phyloP scores from a whole-genome alignment of 2,888 invertebrate species.

The Hypolimnas misippus region DNA sequence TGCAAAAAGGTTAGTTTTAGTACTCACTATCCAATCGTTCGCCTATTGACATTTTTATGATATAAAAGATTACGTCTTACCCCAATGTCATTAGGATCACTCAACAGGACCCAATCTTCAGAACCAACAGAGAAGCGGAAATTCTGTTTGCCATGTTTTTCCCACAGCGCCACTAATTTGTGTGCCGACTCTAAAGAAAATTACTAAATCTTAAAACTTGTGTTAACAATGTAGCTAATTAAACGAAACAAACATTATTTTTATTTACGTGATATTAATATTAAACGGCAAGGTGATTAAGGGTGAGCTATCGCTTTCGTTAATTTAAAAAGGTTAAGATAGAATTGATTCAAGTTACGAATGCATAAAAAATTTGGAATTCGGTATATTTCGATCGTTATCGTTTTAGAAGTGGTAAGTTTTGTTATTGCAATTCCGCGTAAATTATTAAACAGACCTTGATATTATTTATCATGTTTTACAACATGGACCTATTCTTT shows the following conservation, averaged over 20 bases:
- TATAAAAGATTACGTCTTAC: constrained; percentile 39
- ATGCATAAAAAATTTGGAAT: too few relatives aligned
- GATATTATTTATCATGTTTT: too few relatives aligned
- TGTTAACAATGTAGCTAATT: not conserved
- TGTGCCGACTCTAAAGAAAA: constrained; percentile 3
- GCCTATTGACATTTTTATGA: not conserved
- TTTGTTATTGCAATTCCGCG: too few relatives aligned
- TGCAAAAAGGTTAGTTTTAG: not conserved
- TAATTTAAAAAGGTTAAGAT: constrained; percentile 3
- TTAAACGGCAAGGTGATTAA: not conserved
- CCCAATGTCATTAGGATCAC: constrained; percentile 51
- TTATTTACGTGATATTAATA: not conserved
- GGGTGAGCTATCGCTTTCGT: too few relatives aligned
- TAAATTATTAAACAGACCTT: too few relatives aligned
- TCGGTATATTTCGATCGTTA: too few relatives aligned
- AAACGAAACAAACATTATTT: not conserved
- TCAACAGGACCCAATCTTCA: constrained; percentile 52
- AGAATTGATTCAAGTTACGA: too few relatives aligned
- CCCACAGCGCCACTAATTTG: constrained; percentile 49
- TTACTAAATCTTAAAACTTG: constrained; percentile 14
- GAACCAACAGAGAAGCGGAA: constrained; percentile 51
- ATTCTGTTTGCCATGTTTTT: constrained; percentile 49
- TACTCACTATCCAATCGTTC: not conserved
- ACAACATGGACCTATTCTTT: too few relatives aligned
- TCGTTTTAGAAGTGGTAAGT: too few relatives aligned